Evolutionary conservation across 1,140 invertebrate genomes (phyloP), one percentile per base, ranked within the genome.

Genomic region (Octopus sinensis): DNA sequence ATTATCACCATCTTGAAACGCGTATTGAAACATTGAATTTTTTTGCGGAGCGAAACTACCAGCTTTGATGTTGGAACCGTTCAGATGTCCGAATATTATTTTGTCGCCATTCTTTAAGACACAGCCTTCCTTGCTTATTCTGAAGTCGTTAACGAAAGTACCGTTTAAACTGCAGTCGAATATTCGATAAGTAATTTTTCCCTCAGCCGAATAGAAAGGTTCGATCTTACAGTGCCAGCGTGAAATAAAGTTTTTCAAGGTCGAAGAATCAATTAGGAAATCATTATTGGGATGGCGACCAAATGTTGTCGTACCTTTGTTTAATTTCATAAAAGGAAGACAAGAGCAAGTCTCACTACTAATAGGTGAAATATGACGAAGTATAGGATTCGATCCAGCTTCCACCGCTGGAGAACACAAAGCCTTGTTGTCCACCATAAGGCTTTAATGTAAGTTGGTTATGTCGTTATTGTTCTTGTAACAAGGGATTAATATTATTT

Each of bases 81-180:
- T 91, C 51, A 89, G 88, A 80, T 91, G 90, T 56, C 90, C 90
- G 85, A 91, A 91, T 9, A 88, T 90, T 54, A 91, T 87, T 43
- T 88, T 87, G 78, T 90, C 89, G 5, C 89, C 89, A 79, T 87
- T 86, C 43, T 88, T 79, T 53, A 91, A 82, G 9, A 73, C 68
- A 73, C 13, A 13, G 68, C 68, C 68, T 10, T 73, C 68, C 30
- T 43, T 43, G 30, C 84, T 84, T 79, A 90, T 89, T 84, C 90
- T 83, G 54, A 85, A 84, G 84, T 91, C 90, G 83, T 91, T 91
- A 54, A 91, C 87, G 80, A 89, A 91, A 23, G 90, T 91, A n/a
- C 90, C 90, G 83, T 91, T 91, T 12, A 91, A 84, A 12, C 90
- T 90, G 75, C 87, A 85, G 76, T 91, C 89, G 76, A 83, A 82